Conservation (phyloP, 2,888 invertebrate genomes). For the Drosophila picticornis region DNA sequence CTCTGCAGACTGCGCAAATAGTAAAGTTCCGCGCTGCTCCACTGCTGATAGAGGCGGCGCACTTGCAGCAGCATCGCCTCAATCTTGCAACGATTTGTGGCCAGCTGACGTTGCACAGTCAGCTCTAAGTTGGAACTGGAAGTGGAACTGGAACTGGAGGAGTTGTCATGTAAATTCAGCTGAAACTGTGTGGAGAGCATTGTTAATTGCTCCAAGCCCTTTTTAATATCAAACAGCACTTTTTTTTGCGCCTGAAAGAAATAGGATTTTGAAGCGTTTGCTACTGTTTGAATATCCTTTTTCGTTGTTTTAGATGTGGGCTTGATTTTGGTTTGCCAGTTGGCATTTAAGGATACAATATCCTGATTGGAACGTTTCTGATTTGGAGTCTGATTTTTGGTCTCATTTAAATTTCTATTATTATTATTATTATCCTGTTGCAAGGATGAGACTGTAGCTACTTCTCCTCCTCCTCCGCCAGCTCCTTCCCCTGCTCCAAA, state of each 20-base stretch:
- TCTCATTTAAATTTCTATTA: conserved; percentile 19
- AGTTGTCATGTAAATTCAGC: conserved; percentile 37
- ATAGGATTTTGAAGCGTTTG: conserved; percentile 48
- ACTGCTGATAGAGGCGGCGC: conserved; percentile 60
- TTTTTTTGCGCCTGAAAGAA: conserved; percentile 81
- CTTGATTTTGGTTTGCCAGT: background rate
- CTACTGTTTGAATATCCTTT: background rate
- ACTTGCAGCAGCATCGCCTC: conserved; percentile 59
- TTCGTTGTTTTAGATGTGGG: conserved; percentile 10
- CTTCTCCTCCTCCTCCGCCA: conserved; percentile 8
- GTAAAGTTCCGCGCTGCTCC: conserved; percentile 74
- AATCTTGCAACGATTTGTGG: conserved; percentile 48
- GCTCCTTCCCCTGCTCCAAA: background rate
- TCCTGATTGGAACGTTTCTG: background rate
- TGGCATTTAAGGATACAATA: background rate
- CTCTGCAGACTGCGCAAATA: conserved; percentile 73
- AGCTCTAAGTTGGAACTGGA: conserved; percentile 38
- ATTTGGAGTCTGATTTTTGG: background rate
- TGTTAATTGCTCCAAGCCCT: conserved; percentile 81
- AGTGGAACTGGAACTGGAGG: conserved; percentile 3
- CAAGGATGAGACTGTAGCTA: background rate
- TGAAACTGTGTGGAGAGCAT: conserved; percentile 81
- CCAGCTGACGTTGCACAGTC: conserved; percentile 58
- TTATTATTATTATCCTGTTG: conserved; percentile 57
- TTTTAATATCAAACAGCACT: conserved; percentile 82